Conservation (phyloP, 2,113 vertebrate species). For the Ictalurus punctatus region DNA sequence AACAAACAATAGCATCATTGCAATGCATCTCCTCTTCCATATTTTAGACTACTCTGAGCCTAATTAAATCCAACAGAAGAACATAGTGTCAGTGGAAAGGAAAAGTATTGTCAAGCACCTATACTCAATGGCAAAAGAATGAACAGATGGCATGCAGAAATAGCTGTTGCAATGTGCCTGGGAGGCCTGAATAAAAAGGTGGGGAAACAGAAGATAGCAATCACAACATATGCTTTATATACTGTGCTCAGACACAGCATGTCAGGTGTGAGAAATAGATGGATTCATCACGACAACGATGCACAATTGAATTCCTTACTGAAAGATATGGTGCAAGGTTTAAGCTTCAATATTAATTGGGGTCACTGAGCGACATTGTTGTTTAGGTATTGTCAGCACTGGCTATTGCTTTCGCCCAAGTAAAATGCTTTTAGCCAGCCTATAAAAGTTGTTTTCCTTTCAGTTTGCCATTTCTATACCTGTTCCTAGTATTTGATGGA, state of each 20-base stretch:
- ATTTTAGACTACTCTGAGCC: conserved; percentile 13
- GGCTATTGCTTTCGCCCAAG: not conserved
- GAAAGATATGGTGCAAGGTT: conserved; percentile 7
- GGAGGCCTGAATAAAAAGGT: conserved; percentile 44
- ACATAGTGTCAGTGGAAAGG: conserved; percentile 36
- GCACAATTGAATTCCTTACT: conserved; percentile 1
- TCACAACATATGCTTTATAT: conserved; percentile 48
- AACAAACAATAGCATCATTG: not conserved
- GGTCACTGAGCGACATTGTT: not conserved
- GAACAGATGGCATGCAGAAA: conserved; percentile 54
- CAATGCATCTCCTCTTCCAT: conserved; percentile 2
- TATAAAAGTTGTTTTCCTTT: not conserved
- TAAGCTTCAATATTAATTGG: not conserved
- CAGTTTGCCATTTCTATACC: not conserved
- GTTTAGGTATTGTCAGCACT: not conserved
- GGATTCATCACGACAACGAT: conserved; percentile 14
- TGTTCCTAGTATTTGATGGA: conserved; percentile 24
- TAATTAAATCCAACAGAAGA: conserved; percentile 48
- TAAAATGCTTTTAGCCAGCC: not conserved
- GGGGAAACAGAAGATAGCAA: conserved; percentile 38
- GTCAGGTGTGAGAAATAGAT: conserved; percentile 32
- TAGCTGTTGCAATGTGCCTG: conserved; percentile 43
- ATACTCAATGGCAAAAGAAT: conserved; percentile 34
- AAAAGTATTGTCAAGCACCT: conserved; percentile 40
- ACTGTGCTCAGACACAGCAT: conserved; percentile 44